Conservation (phyloP, 2,888 invertebrate genomes). For the Aporophyla lueneburgensis region DNA sequence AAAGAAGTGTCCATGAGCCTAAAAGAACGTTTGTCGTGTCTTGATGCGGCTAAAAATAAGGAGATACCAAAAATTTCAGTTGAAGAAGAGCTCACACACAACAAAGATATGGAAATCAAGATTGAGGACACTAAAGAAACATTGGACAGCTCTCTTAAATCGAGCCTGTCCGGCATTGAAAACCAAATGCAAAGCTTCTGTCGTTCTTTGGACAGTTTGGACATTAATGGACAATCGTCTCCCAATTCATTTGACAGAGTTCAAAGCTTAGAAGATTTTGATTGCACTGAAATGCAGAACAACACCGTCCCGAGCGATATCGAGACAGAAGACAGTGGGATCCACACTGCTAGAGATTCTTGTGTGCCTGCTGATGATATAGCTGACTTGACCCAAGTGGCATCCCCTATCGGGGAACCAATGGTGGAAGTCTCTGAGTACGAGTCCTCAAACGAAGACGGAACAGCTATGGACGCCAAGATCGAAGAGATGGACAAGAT, state of each 20-base stretch:
- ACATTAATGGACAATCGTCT: conserved; percentile 90
- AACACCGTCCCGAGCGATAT: conserved; percentile 91
- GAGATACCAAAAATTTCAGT: conserved; percentile 87
- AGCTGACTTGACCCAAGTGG: conserved; percentile 90
- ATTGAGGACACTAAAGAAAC: conserved; percentile 77
- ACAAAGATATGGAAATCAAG: conserved; percentile 77
- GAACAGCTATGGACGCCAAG: conserved; percentile 78
- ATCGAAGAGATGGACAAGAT: conserved; percentile 77
- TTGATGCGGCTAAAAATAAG: conserved; percentile 89
- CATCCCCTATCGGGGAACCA: conserved; percentile 87
- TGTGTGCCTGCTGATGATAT: conserved; percentile 94
- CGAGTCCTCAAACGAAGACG: conserved; percentile 87
- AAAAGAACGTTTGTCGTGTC: conserved; percentile 89
- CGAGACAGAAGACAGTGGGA: conserved; percentile 95
- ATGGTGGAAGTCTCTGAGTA: conserved; percentile 86
- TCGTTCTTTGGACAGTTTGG: conserved; percentile 92
- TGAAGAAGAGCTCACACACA: conserved; percentile 79
- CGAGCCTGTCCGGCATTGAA: conserved; percentile 86
- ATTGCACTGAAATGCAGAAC: conserved; percentile 91
- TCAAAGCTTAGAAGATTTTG: conserved; percentile 92
- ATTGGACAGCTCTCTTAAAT: conserved; percentile 81
- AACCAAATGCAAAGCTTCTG: conserved; percentile 92
- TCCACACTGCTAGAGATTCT: conserved; percentile 95
- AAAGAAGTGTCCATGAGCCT: conserved; percentile 89
- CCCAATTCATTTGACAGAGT: conserved; percentile 92